Percentiles rank a stretch among this genome's conserved stretches.
These are phyloP conservation scores for Adrianichthys oophorus DNA, from an alignment of 2,797 vertebrate species.

Conservation along the genomic window DNA sequence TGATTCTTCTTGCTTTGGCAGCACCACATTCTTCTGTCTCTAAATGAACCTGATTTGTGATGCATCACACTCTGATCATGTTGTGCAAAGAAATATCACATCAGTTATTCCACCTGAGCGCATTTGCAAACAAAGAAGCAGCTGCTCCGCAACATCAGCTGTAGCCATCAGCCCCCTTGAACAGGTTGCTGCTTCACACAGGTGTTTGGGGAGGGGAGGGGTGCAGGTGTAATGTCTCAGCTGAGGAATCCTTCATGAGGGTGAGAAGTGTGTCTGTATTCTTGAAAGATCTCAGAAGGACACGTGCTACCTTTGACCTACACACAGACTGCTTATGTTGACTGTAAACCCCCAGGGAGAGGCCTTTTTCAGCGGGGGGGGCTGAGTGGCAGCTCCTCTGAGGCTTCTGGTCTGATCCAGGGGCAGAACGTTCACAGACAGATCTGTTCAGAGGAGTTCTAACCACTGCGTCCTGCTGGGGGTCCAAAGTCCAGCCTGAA, in stretches of 20 bases:
- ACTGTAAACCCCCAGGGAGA: slow-evolving; percentile 21
- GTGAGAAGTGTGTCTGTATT: slow-evolving; percentile 47
- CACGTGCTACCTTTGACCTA: neutral
- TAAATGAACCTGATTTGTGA: neutral
- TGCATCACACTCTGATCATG: slow-evolving; percentile 2
- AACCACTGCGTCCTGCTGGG: neutral
- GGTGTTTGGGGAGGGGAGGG: slow-evolving; percentile 28
- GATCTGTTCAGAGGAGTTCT: neutral
- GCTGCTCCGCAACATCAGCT: slow-evolving; percentile 30
- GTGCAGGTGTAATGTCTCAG: slow-evolving; percentile 30
- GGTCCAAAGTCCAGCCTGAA: slow-evolving; percentile 73
- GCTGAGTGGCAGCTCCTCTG: no score
- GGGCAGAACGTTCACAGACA: neutral
- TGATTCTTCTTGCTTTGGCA: no score
- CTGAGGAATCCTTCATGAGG: slow-evolving; percentile 27
- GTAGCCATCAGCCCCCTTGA: slow-evolving; percentile 32
- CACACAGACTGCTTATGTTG: slow-evolving; percentile 1
- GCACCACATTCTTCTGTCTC: neutral
- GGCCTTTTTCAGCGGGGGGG: neutral
- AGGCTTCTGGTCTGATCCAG: no score
- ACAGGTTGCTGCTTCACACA: slow-evolving; percentile 57
- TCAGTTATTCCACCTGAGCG: slow-evolving; percentile 42
- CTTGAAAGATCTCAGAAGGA: slow-evolving; percentile 31
- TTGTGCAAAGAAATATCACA: slow-evolving; percentile 19
- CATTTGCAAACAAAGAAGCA: slow-evolving; percentile 20